Base-by-base conservation (phyloP, 2,113 vertebrate species). In the Mesembrinibis cayennensis region DNA sequence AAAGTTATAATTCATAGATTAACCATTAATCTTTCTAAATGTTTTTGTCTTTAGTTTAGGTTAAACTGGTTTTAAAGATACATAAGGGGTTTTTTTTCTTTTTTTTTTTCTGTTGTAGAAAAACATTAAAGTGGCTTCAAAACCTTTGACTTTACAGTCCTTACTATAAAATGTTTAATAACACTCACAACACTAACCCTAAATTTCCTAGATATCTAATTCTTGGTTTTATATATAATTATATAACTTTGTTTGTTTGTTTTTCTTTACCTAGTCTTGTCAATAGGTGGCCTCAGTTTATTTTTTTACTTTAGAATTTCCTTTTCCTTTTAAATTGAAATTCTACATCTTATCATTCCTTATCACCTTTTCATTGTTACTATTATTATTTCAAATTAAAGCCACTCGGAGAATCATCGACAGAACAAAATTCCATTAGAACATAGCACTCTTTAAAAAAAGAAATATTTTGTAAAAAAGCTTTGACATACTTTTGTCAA, bases 231-330 rank as follows among this genome's bases (percentile, higher is more conserved):
- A 23, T 49, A 66, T n/a, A 20, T 29, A 74, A 76, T 38, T 40
- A 56, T 9, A 20, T 18, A 59, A 22, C 20, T 61, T 27, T 10
- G 18, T 34, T 74, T 63, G 11, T 19, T 82, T 82, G 16, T 18
- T 93, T 74, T 90, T 59, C 38, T 87, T 83, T 78, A 52, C 47
- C 11, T 78, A n/a, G 18, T 73, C 49, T 44, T 95, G 72, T 93
- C 92, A 93, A 83, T 76, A 92, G 65, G 47, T 94, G 61, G 82
- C 81, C 95, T 84, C 90, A 70, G 74, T 53, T 93, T 77, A 20
- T 15, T 69, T 77, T 89, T 88, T 77, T 49, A 65, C 16, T 67
- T 50, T 32, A 61, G 34, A 61, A 65, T 49, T 82, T 76, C 6
- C 18, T 77, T 93, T 85, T 55, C 22, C 22, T 87, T 89, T 76